A percentile compares a stretch with the other conserved stretches of the same genome.
Conservation (phyloP, 2,113 vertebrate species). For the Tachysurus vachellii region DNA sequence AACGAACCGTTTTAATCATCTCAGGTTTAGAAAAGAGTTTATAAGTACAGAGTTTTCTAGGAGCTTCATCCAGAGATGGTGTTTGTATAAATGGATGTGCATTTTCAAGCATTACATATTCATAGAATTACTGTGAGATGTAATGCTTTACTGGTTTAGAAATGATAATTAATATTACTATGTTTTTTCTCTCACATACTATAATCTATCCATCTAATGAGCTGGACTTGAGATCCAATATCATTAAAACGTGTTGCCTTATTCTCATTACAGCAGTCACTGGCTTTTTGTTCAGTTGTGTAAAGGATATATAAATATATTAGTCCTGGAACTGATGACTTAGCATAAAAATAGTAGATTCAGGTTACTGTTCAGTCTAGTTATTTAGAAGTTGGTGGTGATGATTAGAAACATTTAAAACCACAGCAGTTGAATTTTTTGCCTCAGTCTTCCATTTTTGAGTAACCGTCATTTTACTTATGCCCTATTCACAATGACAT, state of each 20-base stretch:
- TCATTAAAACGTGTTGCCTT: constrained; percentile 24
- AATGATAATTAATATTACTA: constrained; percentile 47
- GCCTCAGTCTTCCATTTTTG: not conserved
- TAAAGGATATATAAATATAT: constrained; percentile 19
- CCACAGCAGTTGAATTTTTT: not conserved
- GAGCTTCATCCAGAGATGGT: constrained; percentile 31
- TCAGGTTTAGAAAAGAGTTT: constrained; percentile 53
- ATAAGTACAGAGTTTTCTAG: constrained; percentile 49
- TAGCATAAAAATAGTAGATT: not conserved
- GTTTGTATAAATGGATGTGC: constrained; percentile 17
- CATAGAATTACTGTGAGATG: constrained; percentile 40
- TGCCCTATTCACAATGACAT: constrained; percentile 1
- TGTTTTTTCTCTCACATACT: constrained; percentile 32
- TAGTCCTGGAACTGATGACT: not conserved
- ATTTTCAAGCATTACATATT: constrained; percentile 35
- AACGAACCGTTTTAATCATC: constrained; percentile 53
- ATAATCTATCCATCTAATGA: constrained; percentile 31
- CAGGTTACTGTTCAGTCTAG: not conserved
- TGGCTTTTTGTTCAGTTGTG: constrained; percentile 28
- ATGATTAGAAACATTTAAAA: not conserved
- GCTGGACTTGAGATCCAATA: constrained; percentile 3
- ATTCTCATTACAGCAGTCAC: not conserved
- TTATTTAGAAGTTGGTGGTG: constrained; percentile 2
- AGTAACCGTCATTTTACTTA: not conserved
- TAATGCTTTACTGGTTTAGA: constrained; percentile 26